Conservation (phyloP, 2,888 invertebrate genomes). For the Plagodis dolabraria region DNA sequence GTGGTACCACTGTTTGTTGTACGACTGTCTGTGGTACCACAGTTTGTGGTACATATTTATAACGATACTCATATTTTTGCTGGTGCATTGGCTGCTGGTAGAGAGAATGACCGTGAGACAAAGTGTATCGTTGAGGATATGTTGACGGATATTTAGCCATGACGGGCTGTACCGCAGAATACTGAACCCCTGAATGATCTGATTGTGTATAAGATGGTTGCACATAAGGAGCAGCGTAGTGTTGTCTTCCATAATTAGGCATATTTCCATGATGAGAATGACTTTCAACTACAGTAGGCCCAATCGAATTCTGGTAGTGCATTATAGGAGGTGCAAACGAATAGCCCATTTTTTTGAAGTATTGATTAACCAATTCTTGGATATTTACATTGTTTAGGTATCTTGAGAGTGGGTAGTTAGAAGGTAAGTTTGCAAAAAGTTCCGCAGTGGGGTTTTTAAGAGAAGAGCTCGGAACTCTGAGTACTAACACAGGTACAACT, state of each 20-base stretch:
- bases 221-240: constrained; percentile 70
- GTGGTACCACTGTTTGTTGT: constrained; percentile 53
- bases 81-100: constrained; percentile 63
- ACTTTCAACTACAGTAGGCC: constrained; percentile 44
- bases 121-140: constrained; percentile 60
- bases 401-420: constrained; percentile 81
- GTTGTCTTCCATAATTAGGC: constrained; percentile 58
- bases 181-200: constrained; percentile 75
- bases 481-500: constrained; percentile 84
- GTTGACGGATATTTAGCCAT: constrained; percentile 76
- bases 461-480: constrained; percentile 85
- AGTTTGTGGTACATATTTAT: constrained; percentile 63
- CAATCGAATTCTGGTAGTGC: constrained; percentile 57
- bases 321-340: constrained; percentile 70
- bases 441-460: constrained; percentile 79
- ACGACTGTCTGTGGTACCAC: constrained; percentile 29
- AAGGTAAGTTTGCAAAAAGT: constrained; percentile 83
- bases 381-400: constrained; percentile 83
- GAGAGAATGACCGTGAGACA: constrained; percentile 57
- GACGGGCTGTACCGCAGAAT: constrained; percentile 78
- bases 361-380: constrained; percentile 81
- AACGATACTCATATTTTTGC: constrained; percentile 67
- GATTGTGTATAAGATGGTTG: constrained; percentile 74
- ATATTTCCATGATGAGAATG: constrained; percentile 36
- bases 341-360: constrained; percentile 77